Evolutionary conservation across 1,140 invertebrate species (phyloP), one percentile per base, ranked within the genome.

Genomic region (Drosophila virilis): DNA sequence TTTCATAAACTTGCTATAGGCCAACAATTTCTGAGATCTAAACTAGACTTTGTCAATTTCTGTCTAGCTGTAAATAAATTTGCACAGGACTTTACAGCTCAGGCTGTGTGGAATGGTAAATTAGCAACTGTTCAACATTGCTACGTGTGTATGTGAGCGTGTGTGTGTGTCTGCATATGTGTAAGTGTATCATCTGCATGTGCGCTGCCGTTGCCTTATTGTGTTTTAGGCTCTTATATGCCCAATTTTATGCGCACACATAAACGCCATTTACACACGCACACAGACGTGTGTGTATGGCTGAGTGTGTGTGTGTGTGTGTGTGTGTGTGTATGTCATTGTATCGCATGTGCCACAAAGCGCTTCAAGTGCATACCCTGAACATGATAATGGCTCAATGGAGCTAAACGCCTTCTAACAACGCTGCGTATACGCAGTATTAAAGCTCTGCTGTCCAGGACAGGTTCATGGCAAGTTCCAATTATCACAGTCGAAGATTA

Each of bases 231-330:
- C 78, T 78, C 78, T 84, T 84, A 84, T 84, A 77, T 84, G 80
- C 71, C 78, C 78, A 86, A 55, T 85, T 88, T 88, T 88, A 89
- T 88, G 84, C 62, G 54, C 62, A 77, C 59, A 66, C 84, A 83
- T 83, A 80, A 88, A 88, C 68, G 70, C 42, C 45, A 43, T 15
- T 43, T n/a, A 7, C 13, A 43, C 40, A 42, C 40, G 8, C 40
- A 42, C 66, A 51, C 40, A 57, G 17, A 57, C 37, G 45, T 55
- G 17, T 40, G 32, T 28, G 51, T 46, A 37, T 37, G 7, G 0
- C 9, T 8, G 7, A 8, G 6, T 17, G 58, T 28, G 58, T 50
- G 42, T 28, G 58, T 50, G 42, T 45, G 38, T n/a, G 32, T 46
- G n/a, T 48, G 0, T 1, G 58, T 52, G 10, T 37, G 51, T 9